phyloP scores from a whole-genome alignment of 2,888 invertebrate genomes.

The Adineta ricciae region DNA sequence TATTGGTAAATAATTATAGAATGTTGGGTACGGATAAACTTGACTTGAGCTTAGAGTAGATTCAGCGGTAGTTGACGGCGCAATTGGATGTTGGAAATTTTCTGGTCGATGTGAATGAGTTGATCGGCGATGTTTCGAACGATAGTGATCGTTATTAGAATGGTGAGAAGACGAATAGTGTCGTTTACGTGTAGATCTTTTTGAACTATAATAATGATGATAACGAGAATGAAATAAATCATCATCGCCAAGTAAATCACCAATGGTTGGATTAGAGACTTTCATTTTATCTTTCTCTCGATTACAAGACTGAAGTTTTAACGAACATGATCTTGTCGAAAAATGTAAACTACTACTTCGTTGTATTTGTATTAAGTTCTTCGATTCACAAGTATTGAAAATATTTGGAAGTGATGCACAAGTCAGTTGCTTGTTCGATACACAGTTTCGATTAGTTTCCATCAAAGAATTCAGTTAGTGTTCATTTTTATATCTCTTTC shows the following conservation, averaged over 20 bases:
- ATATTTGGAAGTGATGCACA: background rate
- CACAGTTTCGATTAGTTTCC: no score
- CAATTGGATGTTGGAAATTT: background rate
- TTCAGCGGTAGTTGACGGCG: background rate
- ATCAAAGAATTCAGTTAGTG: no score
- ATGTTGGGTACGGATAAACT: background rate
- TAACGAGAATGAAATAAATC: background rate
- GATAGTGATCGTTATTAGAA: background rate
- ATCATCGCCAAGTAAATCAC: background rate
- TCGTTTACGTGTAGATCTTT: background rate
- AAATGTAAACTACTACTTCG: background rate
- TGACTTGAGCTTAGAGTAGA: background rate
- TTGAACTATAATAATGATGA: background rate
- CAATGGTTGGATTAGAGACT: background rate
- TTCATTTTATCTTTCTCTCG: background rate
- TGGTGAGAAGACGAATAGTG: background rate
- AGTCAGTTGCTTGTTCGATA: background rate
- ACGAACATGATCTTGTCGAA: background rate
- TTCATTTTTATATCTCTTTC: no score
- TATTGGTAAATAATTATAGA: background rate
- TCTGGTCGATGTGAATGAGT: background rate
- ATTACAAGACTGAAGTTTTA: no score
- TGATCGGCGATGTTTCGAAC: background rate
- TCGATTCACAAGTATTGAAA: background rate
- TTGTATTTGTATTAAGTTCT: background rate